Percentiles rank a stretch among this genome's conserved stretches.
These are phyloP conservation scores for Rousettus leschenaultii DNA, from an alignment of 2,113 vertebrate species.

Conservation along the genomic window DNA sequence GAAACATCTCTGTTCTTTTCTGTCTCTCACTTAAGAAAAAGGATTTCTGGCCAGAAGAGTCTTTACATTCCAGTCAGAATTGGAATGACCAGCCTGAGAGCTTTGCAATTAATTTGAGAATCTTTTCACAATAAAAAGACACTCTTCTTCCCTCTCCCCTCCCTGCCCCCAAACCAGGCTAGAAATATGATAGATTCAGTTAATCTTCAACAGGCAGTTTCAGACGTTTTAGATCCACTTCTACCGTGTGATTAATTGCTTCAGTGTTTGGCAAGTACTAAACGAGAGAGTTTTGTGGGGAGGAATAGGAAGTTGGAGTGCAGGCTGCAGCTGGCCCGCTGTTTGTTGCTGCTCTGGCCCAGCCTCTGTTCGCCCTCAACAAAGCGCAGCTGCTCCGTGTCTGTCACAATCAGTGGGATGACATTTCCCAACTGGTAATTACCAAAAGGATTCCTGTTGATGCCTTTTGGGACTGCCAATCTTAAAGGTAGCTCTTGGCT, in stretches of 20 bases:
- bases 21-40: slow-evolving; percentile 4
- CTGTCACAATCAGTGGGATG: slow-evolving; percentile 78
- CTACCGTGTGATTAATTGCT: slow-evolving; percentile 82
- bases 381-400: slow-evolving; percentile 81
- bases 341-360: slow-evolving; percentile 72
- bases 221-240: slow-evolving; percentile 82
- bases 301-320: slow-evolving; percentile 78
- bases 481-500: slow-evolving; percentile 77
- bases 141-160: neutral
- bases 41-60: slow-evolving; percentile 59
- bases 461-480: slow-evolving; percentile 82
- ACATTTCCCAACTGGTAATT: slow-evolving; percentile 82
- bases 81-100: slow-evolving; percentile 63
- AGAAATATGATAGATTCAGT: slow-evolving; percentile 77
- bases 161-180: slow-evolving; percentile 58
- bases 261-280: slow-evolving; percentile 81
- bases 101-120: slow-evolving; percentile 58
- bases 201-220: slow-evolving; percentile 80
- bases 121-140: slow-evolving; percentile 51
- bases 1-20: neutral
- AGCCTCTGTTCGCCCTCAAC: slow-evolving; percentile 57
- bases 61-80: slow-evolving; percentile 43
- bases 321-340: slow-evolving; percentile 82
- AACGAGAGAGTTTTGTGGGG: slow-evolving; percentile 72
- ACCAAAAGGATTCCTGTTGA: slow-evolving; percentile 78